These are phyloP conservation scores for Paracanthobrama guichenoti DNA, from an alignment of 2,113 vertebrate species.

Conservation along the genomic window DNA sequence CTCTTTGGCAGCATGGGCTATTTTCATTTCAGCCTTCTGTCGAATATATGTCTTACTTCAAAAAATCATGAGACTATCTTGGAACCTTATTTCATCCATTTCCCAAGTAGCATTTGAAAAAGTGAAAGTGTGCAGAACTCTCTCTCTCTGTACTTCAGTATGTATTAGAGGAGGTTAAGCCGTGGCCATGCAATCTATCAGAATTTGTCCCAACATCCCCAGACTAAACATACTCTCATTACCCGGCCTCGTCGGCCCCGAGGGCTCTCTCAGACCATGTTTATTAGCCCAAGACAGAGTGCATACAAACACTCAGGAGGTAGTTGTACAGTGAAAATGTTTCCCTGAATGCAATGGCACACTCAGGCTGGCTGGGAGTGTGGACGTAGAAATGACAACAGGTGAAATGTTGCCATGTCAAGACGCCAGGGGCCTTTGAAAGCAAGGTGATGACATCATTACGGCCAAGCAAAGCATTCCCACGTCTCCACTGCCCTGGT, in stretches of 20 bases:
- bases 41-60: constrained; percentile 17
- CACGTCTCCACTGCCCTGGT: constrained; percentile 21
- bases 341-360: constrained; percentile 62
- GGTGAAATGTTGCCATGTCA: constrained; percentile 66
- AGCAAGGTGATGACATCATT: constrained; percentile 20
- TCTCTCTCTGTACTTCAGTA: constrained; percentile 49
- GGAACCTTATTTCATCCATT: constrained; percentile 21
- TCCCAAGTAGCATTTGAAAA: constrained; percentile 47
- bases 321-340: constrained; percentile 67
- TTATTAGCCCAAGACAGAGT: constrained; percentile 74
- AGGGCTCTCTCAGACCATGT: constrained; percentile 69
- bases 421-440: constrained; percentile 43
- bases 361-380: constrained; percentile 66
- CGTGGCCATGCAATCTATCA: constrained; percentile 77
- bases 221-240: constrained; percentile 84
- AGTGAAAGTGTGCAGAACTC: constrained; percentile 56
- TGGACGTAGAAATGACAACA: constrained; percentile 62
- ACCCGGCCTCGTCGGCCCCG: constrained; percentile 66
- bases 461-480: constrained; percentile 33
- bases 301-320: constrained; percentile 60
- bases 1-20: neutral
- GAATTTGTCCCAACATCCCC: constrained; percentile 74
- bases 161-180: constrained; percentile 72
- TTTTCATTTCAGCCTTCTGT: constrained; percentile 17
- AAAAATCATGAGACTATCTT: constrained; percentile 46